Evolutionary conservation across 2,113 vertebrate species (phyloP), one percentile per base, ranked within the genome.

Genomic region (Arvicanthis niloticus): DNA sequence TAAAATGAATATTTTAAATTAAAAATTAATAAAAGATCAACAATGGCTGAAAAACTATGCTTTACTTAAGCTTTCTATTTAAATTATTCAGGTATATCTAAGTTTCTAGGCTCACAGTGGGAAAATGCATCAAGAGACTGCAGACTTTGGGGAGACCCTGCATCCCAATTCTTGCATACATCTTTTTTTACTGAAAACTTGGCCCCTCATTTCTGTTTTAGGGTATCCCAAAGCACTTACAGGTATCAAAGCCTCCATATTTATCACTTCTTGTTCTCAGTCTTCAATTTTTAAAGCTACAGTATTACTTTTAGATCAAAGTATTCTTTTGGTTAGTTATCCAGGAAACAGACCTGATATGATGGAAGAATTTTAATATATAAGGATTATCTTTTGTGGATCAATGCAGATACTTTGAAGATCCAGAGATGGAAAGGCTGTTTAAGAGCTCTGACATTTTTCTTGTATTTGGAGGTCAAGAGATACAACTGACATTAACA

Each of bases 271-370:
- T 78, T 34, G 91, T 89, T 21, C 75, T 62, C 81, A 76, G 42
- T 88, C 58, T 95, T 97, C 31, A 96, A 45, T 94, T 94, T 97
- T 97, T 97, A 31, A 68, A 70, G 81, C 65, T n/a, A n/a, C 7
- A 81, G 22, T 56, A 76, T 96, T 93, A 93, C 22, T 96, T 97
- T 97, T 94, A 97, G 90, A 97, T 96, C 75, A 97, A 98, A 97
- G 84, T 24, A 21, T 86, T 91, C 68, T 84, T 96, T 78, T 22
- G 73, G 58, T 24, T 78, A 78, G 70, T 93, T 58, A 40, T 84
- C 21, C 51, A 94, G 93, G 37, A 91, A 77, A 31, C 29, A 60
- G 67, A 96, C 72, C 56, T 15, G 16, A 24, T 80, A 31, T 34
- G 56, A 65, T 88, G 24, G 60, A 62, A 70, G 65, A 92, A 88